Percentiles rank a stretch among this genome's conserved stretches.
Evolutionary conservation across 2,113 vertebrate genomes (phyloP).

Genomic region (Neolamprologus kungweensis): DNA sequence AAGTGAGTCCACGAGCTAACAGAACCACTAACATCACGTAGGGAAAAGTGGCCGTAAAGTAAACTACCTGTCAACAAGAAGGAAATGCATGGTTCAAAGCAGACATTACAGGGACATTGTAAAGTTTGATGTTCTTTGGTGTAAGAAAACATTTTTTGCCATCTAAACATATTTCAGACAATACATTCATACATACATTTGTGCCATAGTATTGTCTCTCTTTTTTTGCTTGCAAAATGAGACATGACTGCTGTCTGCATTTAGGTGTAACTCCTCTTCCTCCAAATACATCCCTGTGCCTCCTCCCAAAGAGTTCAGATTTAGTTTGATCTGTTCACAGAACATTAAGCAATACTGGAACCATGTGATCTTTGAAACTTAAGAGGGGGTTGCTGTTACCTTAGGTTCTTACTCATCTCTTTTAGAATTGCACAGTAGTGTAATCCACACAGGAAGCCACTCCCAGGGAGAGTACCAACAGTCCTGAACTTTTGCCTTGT

Average conservation of each 20-base stretch:
- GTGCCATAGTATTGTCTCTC: background rate
- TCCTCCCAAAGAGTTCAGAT: background rate
- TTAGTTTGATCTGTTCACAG: background rate
- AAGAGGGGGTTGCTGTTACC: background rate
- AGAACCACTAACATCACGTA: conserved; percentile 83
- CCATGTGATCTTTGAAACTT: background rate
- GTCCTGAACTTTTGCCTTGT: background rate
- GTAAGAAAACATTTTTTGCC: background rate
- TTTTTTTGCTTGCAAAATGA: background rate
- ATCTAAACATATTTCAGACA: background rate
- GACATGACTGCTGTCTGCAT: background rate
- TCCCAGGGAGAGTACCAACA: background rate
- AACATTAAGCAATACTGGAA: background rate
- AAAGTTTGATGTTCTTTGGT: background rate
- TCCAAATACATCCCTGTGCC: background rate
- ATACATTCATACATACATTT: background rate
- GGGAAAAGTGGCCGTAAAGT: conserved; percentile 89
- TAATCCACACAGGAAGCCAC: background rate
- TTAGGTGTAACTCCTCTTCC: background rate
- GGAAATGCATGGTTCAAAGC: background rate
- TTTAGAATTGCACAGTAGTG: background rate
- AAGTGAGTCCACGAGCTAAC: conserved; percentile 78
- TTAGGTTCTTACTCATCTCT: background rate
- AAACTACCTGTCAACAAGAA: conserved; percentile 76
- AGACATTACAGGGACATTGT: background rate